Percentiles rank a stretch among this genome's conserved stretches.
Conservation (phyloP, 2,888 invertebrate species). For the Philonicus albiceps region DNA sequence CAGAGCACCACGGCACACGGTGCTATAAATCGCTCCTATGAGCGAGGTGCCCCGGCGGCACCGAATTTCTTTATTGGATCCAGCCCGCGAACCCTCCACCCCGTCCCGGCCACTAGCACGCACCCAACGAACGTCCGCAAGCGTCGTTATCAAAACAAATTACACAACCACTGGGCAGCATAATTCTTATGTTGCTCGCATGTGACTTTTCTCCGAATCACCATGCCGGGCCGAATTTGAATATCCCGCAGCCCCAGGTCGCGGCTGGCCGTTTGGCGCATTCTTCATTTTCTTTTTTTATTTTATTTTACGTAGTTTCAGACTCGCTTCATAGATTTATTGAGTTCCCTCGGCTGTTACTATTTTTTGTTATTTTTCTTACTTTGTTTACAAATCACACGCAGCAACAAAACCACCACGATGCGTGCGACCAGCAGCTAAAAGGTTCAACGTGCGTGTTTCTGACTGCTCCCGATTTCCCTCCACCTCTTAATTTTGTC, state of each 20-base stretch:
- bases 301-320: no score
- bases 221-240: not conserved
- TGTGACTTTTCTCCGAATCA: not conserved
- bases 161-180: conserved; percentile 5
- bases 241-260: not conserved
- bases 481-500: not conserved
- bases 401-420: not conserved
- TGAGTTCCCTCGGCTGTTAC: not conserved
- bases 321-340: not conserved
- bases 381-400: not conserved
- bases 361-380: not conserved
- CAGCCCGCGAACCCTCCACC: not conserved
- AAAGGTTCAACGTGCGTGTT: not conserved
- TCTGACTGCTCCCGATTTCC: not conserved
- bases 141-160: conserved; percentile 7
- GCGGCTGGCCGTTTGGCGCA: not conserved
- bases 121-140: not conserved
- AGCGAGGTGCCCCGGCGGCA: not conserved
- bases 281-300: not conserved
- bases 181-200: conserved; percentile 12
- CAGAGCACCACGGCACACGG: not conserved
- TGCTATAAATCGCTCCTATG: not conserved
- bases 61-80: not conserved
- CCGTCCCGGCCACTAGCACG: not conserved
- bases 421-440: not conserved